Conservation (phyloP, 1,140 invertebrate species). For the Mamestra configurata region DNA sequence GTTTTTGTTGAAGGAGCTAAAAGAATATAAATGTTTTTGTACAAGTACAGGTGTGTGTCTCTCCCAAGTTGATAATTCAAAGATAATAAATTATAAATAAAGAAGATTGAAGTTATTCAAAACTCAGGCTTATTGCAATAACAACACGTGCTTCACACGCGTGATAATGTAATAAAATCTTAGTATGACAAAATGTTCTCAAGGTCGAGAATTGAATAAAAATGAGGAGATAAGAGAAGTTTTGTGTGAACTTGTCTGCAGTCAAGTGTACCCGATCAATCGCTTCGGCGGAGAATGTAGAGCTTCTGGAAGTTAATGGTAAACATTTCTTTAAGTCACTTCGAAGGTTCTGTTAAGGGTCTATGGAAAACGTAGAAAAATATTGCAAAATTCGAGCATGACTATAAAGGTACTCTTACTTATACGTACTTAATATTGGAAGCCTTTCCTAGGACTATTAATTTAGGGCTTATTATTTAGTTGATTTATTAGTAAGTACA, state of each 20-base stretch:
- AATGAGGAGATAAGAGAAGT: neutral
- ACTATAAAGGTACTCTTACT: too few species aligned
- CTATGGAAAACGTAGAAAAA: too few species aligned
- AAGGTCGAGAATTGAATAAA: slow-evolving; percentile 16
- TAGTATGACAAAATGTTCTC: neutral
- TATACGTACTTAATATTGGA: neutral
- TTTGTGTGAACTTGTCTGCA: neutral
- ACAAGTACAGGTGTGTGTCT: neutral
- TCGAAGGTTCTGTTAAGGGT: neutral
- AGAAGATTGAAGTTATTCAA: neutral
- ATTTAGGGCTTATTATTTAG: neutral
- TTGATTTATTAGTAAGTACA: neutral
- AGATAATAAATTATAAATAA: slow-evolving; percentile 9
- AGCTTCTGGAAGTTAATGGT: neutral
- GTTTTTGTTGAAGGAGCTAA: too few species aligned
- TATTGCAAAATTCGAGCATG: too few species aligned
- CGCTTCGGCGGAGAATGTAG: neutral
- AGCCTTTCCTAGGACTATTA: neutral
- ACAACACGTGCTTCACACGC: slow-evolving; percentile 21
- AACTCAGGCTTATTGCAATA: neutral
- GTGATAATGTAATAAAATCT: slow-evolving; percentile 1
- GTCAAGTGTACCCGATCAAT: neutral
- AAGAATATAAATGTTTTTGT: neutral
- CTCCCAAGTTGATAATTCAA: neutral
- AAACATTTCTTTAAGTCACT: neutral